Evolutionary conservation across 2,113 vertebrate species (phyloP).

Genomic region (Archilochus colubris): DNA sequence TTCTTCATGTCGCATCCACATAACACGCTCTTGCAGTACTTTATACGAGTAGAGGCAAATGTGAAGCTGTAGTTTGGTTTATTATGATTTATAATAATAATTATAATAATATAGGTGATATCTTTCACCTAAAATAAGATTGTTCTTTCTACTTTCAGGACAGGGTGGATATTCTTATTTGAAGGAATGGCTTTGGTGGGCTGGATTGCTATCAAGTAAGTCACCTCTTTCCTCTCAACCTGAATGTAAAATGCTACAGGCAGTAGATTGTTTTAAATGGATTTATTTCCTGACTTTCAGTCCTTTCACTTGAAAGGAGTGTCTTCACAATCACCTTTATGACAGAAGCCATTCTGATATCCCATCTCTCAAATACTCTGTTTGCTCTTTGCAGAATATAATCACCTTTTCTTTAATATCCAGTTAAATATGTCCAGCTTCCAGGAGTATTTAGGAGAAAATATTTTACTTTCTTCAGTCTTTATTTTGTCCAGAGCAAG

Average conservation of each 20-base stretch:
- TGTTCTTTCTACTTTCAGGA: slow-evolving; percentile 66
- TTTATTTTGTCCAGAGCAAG: background rate
- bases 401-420: background rate
- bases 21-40: background rate
- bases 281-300: background rate
- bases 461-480: background rate
- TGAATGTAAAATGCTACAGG: background rate
- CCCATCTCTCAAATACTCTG: background rate
- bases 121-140: background rate
- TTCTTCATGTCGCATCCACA: background rate
- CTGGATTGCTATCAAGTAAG: slow-evolving; percentile 83
- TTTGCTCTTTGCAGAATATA: background rate
- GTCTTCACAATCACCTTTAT: background rate
- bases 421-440: background rate
- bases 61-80: background rate
- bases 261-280: background rate
- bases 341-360: background rate
- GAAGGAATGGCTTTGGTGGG: slow-evolving; percentile 87
- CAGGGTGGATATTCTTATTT: slow-evolving; percentile 84
- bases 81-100: background rate
- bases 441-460: background rate
- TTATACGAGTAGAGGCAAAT: background rate
- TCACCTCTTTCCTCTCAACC: background rate
- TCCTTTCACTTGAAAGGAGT: background rate
- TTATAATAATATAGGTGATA: background rate